Evolutionary conservation across 2,797 vertebrate genomes (phyloP).

Genomic region (Chelon auratus): DNA sequence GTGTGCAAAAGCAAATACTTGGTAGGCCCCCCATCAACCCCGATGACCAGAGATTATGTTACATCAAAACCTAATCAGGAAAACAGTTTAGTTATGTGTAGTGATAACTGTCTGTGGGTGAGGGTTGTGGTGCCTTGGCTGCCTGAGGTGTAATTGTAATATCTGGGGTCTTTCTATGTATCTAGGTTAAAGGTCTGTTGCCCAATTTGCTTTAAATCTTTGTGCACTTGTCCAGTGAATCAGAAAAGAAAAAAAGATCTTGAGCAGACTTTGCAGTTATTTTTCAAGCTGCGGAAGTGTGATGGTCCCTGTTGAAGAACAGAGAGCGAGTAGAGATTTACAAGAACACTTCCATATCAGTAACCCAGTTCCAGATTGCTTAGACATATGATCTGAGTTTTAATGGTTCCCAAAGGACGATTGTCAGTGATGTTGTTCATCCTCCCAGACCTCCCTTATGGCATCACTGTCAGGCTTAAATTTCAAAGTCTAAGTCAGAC

Average conservation of each 20-base stretch:
- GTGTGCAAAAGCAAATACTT: too few relatives aligned
- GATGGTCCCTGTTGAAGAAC: too few relatives aligned
- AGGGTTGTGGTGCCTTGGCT: too few relatives aligned
- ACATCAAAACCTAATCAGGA: neutral
- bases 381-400: conserved; percentile 48
- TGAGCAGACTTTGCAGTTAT: too few relatives aligned
- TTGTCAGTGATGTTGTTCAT: conserved; percentile 31
- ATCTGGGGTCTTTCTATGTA: too few relatives aligned
- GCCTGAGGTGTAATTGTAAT: too few relatives aligned
- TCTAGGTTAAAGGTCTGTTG: too few relatives aligned
- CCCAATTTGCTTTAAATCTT: too few relatives aligned
- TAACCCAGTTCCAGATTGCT: conserved; percentile 31
- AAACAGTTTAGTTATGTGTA: neutral
- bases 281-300: too few relatives aligned
- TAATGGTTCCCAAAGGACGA: conserved; percentile 51
- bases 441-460: conserved; percentile 16
- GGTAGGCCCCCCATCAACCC: neutral
- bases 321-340: neutral
- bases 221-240: too few relatives aligned
- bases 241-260: too few relatives aligned
- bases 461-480: conserved; percentile 21
- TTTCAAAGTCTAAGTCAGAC: conserved; percentile 37
- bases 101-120: neutral
- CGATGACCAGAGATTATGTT: neutral
- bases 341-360: neutral